Evolutionary conservation across 2,797 vertebrate genomes (phyloP), one percentile per base, ranked within the genome.

Genomic region (Malurus leucopterus): DNA sequence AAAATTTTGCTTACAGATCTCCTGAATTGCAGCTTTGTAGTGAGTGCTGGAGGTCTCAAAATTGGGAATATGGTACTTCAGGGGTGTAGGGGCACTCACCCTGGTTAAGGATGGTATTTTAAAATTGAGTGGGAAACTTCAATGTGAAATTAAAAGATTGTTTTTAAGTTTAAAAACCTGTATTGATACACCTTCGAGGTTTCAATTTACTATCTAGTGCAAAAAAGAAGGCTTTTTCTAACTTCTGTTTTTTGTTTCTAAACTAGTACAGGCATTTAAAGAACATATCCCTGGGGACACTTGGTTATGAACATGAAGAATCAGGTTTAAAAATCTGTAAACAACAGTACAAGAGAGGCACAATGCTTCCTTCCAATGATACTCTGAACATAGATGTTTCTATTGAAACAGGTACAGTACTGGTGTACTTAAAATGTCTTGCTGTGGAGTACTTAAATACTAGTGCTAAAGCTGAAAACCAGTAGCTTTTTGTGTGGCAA

Each of bases 271-370:
- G 36, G 32, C 98, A 95, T 80, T 90, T 99, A 92, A 97, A 96
- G 87, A 97, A 95, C 78, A 96, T 99, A 84, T 98, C 99, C 17
- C 96, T 99, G 88, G 98, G 98, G 9, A 98, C 98, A 0, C 96
- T 99, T 92, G 96, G 94, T 80, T 99, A 99, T 47, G 97, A 98
- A 43, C 96, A 97, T 27, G 95, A 96, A 24, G 75, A 94, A 86
- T 96, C 97, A 75, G 98, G 98, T 59, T 91, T 99, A 74, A 93
- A 93, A 84, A 73, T 99, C 38, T 99, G 99, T 95, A 99, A 99
- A 91, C 95, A 98, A 8, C 96, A 98, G 71, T 99, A 99, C 95
- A 98, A 95, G 95, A 98, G 84, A 87, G 96, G 97, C 65, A 95
- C 40, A 7, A 75, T 96, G 88, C 91, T 97, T 49, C 95, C 98